phyloP scores from a whole-genome alignment of 2,797 vertebrate genomes.

The Myotis vivesi region DNA sequence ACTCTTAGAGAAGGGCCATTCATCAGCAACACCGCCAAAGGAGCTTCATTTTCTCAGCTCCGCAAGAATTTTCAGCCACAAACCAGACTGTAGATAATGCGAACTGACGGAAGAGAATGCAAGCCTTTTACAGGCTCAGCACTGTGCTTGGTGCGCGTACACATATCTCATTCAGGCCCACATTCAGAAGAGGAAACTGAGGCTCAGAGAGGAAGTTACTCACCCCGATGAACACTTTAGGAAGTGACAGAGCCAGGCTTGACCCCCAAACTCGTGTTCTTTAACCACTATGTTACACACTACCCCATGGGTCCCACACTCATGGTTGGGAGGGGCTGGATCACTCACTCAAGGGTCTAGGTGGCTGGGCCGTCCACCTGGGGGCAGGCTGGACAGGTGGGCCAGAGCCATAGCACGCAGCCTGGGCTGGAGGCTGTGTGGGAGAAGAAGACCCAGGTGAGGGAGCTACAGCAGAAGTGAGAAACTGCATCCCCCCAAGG shows the following conservation, averaged over 20 bases:
- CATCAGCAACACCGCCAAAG: neutral
- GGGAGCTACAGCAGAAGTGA: rapidly evolving
- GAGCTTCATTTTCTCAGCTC: neutral
- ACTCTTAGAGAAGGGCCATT: neutral
- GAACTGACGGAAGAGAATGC: neutral
- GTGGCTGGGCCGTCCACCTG: slow-evolving; percentile 89
- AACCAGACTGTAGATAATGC: neutral
- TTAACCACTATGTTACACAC: neutral
- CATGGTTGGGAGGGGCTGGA: neutral
- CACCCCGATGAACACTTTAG: neutral
- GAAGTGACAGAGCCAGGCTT: neutral
- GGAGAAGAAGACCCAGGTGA: slow-evolving; percentile 23
- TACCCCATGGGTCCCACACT: neutral
- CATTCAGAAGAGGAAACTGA: neutral
- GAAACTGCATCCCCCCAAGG: neutral
- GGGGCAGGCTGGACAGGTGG: slow-evolving; percentile 88
- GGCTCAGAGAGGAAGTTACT: neutral
- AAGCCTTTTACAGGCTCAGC: neutral
- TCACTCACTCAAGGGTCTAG: slow-evolving; percentile 89
- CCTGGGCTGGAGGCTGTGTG: slow-evolving; percentile 86
- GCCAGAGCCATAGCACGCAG: slow-evolving; percentile 84
- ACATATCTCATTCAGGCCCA: neutral
- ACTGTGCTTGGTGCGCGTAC: neutral
- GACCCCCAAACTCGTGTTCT: neutral
- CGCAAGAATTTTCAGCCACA: neutral